These are phyloP conservation scores for Cydia pomonella DNA, from an alignment of 1,140 invertebrate species.

Conservation along the genomic window DNA sequence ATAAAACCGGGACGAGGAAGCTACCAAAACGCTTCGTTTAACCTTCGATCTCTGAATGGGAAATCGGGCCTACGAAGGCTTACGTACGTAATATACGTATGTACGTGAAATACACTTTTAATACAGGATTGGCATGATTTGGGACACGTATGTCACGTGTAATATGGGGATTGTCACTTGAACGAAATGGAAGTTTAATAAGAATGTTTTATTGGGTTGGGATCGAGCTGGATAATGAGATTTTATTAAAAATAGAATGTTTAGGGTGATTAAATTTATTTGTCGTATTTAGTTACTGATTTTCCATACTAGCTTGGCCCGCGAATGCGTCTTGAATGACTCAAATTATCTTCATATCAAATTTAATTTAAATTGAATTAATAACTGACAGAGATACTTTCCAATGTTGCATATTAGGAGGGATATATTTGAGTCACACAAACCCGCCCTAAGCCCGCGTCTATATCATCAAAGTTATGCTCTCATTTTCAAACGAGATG, in stretches of 20 bases:
- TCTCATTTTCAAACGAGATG: too few relatives aligned
- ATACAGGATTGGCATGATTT: conserved; percentile 29
- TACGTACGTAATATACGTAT: conserved; percentile 20
- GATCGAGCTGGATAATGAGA: not conserved
- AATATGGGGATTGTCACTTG: conserved; percentile 9
- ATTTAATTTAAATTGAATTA: too few relatives aligned
- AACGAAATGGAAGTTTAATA: not conserved
- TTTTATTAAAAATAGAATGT: not conserved
- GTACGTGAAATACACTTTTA: conserved; percentile 32
- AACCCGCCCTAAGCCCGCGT: too few relatives aligned
- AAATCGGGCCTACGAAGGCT: conserved; percentile 47
- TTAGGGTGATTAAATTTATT: too few relatives aligned
- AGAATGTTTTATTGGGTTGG: not conserved
- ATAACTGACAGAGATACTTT: too few relatives aligned
- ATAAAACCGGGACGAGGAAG: conserved; percentile 45
- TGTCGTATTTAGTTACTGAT: too few relatives aligned
- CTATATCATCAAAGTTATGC: too few relatives aligned
- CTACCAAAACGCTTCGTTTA: conserved; percentile 66
- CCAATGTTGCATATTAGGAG: too few relatives aligned
- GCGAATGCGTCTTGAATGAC: too few relatives aligned
- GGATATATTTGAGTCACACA: too few relatives aligned
- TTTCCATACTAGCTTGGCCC: too few relatives aligned
- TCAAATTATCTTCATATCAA: too few relatives aligned
- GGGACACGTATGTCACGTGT: conserved; percentile 22
- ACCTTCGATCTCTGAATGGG: conserved; percentile 65